Evolutionary conservation across 2,797 vertebrate species (phyloP), one percentile per base, ranked within the genome.

Genomic region (Streptopelia turtur): DNA sequence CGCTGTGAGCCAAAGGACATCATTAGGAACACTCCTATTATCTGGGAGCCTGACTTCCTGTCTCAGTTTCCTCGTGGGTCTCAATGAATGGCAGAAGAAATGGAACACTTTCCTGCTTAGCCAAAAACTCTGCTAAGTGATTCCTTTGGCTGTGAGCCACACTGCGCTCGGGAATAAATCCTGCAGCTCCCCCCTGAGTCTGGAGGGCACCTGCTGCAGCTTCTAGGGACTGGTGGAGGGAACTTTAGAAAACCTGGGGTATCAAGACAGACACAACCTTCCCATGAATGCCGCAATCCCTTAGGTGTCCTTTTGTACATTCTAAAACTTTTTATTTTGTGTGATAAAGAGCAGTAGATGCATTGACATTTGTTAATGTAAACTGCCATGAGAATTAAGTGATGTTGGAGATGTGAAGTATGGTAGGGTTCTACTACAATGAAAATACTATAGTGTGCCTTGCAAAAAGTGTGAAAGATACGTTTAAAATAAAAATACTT

Each of bases 31-130:
- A 80, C 77, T 97, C 49, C 95, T 92, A 82, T 96, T 97, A 96
- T 95, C 95, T 96, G 89, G 78, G 87, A 93, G 78, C 78, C 82
- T 95, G 82, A 92, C 89, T 95, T 97, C 94, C 95, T 94, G 90
- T 95, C 93, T 96, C 79, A 87, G 94, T 95, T 97, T 97, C 92
- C 96, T 96, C 50, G 0, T 83, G 94, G 82, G 82, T 95, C 76
- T 89, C 69, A 65, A 63, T 93, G 96, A 97, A 96, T 87, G 89
- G 81, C 75, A 93, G 93, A 94, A 94, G 93, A 70, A 97, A 94
- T 56, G 91, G 90, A 94, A 89, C 60, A 37, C 88, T 95, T 95
- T 93, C 91, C 94, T 95, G 89, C 95, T 95, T 95, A 92, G 94
- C 72, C 78, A 63, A 75, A 84, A 96, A 5, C 39, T 69, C 61